These are phyloP conservation scores for Volucella zonaria DNA, from an alignment of 2,888 invertebrate genomes.

Conservation along the genomic window DNA sequence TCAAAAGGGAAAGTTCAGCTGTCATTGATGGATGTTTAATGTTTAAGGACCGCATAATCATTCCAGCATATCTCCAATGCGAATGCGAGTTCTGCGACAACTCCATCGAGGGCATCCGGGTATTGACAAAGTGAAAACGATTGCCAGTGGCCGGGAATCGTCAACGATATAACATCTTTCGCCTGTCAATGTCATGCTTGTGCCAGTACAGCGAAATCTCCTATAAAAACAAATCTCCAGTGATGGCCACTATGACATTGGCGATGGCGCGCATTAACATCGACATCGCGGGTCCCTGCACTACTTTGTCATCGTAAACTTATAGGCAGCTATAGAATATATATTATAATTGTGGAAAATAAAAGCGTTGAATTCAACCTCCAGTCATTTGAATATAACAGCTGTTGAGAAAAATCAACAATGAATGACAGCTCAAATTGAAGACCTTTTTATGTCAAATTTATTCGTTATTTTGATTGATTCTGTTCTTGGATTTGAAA, in stretches of 20 bases:
- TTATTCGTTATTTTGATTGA: no score
- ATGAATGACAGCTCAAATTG: no score
- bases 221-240: constrained; percentile 2
- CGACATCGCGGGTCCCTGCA: no score
- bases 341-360: constrained; percentile 43
- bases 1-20: background rate
- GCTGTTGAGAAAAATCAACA: no score
- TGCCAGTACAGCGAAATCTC: no score
- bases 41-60: background rate
- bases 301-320: no score
- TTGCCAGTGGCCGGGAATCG: constrained; percentile 75
- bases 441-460: no score
- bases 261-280: constrained; percentile 75
- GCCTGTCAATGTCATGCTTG: no score
- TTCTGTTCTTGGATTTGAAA: no score
- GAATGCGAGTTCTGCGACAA: background rate
- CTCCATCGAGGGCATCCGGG: constrained; percentile 9
- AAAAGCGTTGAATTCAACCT: constrained; percentile 69
- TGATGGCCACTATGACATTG: constrained; percentile 73
- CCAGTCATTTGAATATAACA: no score
- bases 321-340: constrained; percentile 10
- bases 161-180: constrained; percentile 68
- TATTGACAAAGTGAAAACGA: constrained; percentile 20
- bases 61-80: constrained; percentile 13
- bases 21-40: constrained; percentile 8